Percentiles rank a stretch among this genome's conserved stretches.
phyloP scores from a whole-genome alignment of 2,797 vertebrate species.

The Adrianichthys oophorus region DNA sequence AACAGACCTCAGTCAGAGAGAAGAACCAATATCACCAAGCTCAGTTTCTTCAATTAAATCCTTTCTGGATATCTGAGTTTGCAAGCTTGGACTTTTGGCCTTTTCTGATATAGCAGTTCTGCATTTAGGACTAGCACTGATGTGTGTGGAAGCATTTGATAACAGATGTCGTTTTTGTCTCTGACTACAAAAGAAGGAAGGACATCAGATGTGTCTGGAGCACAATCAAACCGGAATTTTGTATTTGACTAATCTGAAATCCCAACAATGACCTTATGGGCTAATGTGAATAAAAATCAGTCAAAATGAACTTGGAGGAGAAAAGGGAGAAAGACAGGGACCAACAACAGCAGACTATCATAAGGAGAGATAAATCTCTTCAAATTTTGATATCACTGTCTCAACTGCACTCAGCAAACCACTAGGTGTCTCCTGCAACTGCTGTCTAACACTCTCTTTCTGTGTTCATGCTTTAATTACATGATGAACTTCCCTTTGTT shows the following conservation, averaged over 20 bases:
- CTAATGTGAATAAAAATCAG: too few relatives aligned
- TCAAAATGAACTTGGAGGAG: too few relatives aligned
- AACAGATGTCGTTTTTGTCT: conserved; percentile 23
- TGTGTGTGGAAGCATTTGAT: conserved; percentile 11
- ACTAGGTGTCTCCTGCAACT: conserved; percentile 72
- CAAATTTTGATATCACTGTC: conserved; percentile 2
- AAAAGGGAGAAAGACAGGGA: too few relatives aligned
- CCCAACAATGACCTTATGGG: too few relatives aligned
- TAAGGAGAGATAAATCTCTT: conserved; percentile 4
- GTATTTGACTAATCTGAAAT: conserved; percentile 15
- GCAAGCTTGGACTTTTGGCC: too few relatives aligned
- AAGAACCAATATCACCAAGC: not conserved
- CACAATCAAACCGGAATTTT: conserved; percentile 48
- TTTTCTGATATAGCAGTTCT: too few relatives aligned
- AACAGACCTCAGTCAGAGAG: conserved; percentile 53
- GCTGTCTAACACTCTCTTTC: conserved; percentile 19
- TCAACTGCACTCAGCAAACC: conserved; percentile 33
- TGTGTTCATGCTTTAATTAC: conserved; percentile 8
- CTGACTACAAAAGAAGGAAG: conserved; percentile 19
- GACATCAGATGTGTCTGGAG: conserved; percentile 28
- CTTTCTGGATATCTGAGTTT: too few relatives aligned
- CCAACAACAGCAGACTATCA: too few relatives aligned
- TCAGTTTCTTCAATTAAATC: too few relatives aligned
- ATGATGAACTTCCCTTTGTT: conserved; percentile 3
- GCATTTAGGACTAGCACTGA: too few relatives aligned